Base-by-base conservation (phyloP, 2,797 vertebrate species). In the Huso huso region DNA sequence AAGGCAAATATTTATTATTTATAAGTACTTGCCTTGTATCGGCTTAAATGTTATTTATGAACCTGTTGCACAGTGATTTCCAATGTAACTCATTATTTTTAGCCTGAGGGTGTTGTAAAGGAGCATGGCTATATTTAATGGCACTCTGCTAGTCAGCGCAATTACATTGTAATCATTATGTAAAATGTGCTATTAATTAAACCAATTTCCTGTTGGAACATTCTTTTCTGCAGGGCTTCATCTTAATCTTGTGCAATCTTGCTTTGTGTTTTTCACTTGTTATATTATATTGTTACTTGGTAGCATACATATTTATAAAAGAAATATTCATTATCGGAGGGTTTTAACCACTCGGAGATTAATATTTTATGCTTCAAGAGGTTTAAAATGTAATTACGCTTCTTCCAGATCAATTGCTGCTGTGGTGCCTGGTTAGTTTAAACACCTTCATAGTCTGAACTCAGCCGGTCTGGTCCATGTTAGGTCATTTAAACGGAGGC, bases 1-100 rank as follows among this genome's bases (percentile, higher is more conserved):
- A 98, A 98, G 95, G 96, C 95, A 99, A 99, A 99, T 99, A 99
- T 99, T 99, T 98, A 99, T 99, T 99, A 99, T 99, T 99, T 99
- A 99, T 99, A 99, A 97, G 93, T 97, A 98, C 94, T 96, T 95
- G 89, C 94, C 96, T 94, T 96, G 94, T 93, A 95, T 95, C 93
- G 95, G 93, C 92, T 96, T 99, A 97, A 99, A 96, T 95, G 94
- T 98, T 99, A 99, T 99, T 99, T 99, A 99, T 99, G 95, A 93
- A 98, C 96, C 94, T 98, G 96, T 99, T 99, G 95, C 96, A 94
- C 91, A 93, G 95, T 96, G 96, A 98, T 99, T 98, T 98, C 93
- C 95, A 95, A 94, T 98, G 94, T 96, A 96, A 95, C 93, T 98
- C 96, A 99, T 99, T 99, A 97, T 97, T 97, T 97, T 95, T 97